phyloP scores from a whole-genome alignment of 53 echinoderm and acorn worm genomes.

The Mesocentrotus franciscanus region DNA sequence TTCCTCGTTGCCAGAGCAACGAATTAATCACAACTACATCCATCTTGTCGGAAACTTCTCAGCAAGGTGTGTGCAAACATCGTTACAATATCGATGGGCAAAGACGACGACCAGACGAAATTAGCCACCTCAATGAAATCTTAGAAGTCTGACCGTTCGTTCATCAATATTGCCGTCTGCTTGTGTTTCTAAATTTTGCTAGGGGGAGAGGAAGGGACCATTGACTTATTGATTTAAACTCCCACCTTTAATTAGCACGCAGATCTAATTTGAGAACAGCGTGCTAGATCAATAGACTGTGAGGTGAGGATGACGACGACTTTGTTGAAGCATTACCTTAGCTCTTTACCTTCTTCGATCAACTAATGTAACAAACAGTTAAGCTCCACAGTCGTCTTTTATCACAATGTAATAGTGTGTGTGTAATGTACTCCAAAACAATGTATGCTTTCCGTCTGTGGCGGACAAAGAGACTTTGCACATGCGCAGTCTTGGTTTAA shows the following conservation, averaged over 20 bases:
- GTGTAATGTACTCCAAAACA: too few relatives aligned
- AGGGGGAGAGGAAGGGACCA: background rate
- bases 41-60: background rate
- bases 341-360: too few relatives aligned
- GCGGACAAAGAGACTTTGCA: too few relatives aligned
- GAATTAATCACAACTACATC: background rate
- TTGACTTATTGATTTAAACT: background rate
- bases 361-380: too few relatives aligned
- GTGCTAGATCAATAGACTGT: background rate
- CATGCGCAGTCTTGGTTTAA: too few relatives aligned
- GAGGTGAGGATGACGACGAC: background rate
- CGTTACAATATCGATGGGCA: background rate
- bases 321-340: too few relatives aligned
- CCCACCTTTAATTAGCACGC: slow-evolving; percentile 15
- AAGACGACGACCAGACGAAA: background rate
- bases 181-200: background rate
- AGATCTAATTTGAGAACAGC: background rate
- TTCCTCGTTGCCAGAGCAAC: background rate
- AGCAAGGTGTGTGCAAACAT: background rate
- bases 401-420: too few relatives aligned
- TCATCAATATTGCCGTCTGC: background rate
- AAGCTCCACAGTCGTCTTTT: too few relatives aligned
- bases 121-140: background rate
- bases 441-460: too few relatives aligned
- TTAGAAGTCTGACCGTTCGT: background rate